Conservation (phyloP, 2,888 invertebrate species). For the Thera obeliscata region DNA sequence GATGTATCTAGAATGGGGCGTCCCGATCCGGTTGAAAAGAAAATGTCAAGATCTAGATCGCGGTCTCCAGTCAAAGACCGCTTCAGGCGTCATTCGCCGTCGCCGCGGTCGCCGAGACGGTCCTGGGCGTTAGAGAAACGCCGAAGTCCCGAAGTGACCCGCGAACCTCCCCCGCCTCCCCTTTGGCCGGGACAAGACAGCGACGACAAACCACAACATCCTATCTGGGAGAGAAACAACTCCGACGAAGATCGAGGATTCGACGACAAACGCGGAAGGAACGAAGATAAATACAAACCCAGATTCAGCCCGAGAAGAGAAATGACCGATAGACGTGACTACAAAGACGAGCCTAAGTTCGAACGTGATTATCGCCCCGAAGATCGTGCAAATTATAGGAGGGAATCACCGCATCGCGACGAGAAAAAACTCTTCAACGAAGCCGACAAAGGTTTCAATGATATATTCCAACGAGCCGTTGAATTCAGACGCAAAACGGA, state of each 20-base stretch:
- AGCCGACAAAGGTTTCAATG: slow-evolving; percentile 68
- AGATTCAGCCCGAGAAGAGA: slow-evolving; percentile 31
- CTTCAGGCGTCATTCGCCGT: slow-evolving; percentile 66
- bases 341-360: slow-evolving; percentile 29
- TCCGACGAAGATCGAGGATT: slow-evolving; percentile 49
- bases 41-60: slow-evolving; percentile 60
- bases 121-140: slow-evolving; percentile 77
- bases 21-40: slow-evolving; percentile 37
- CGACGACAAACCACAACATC: slow-evolving; percentile 38
- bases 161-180: slow-evolving; percentile 70
- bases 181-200: slow-evolving; percentile 64
- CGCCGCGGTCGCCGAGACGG: slow-evolving; percentile 66
- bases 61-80: slow-evolving; percentile 66
- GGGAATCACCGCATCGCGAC: slow-evolving; percentile 45
- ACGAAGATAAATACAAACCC: slow-evolving; percentile 29
- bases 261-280: slow-evolving; percentile 41
- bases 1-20: slow-evolving; percentile 38
- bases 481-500: slow-evolving; percentile 68
- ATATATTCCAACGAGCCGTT: slow-evolving; percentile 67
- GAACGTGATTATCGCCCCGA: slow-evolving; percentile 32
- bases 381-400: slow-evolving; percentile 33
- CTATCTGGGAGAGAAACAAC: slow-evolving; percentile 32
- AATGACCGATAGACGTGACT: slow-evolving; percentile 23
- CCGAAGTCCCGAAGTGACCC: slow-evolving; percentile 56
- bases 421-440: slow-evolving; percentile 40